Evolutionary conservation across 2,797 vertebrate species (phyloP).

Genomic region (Coccyzus lansbergi): DNA sequence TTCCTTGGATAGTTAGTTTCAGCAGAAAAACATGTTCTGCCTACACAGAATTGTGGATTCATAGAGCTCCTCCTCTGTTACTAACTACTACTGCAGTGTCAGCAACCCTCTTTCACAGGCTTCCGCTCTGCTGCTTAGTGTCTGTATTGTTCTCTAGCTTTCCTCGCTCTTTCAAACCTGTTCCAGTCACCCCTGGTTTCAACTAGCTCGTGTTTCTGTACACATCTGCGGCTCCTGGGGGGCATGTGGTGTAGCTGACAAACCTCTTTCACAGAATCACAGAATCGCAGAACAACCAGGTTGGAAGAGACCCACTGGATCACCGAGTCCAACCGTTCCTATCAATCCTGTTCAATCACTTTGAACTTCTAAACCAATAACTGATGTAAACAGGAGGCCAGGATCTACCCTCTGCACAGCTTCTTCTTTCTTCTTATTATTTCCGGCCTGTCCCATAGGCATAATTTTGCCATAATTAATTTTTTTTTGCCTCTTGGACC

Average conservation of each 20-base stretch:
- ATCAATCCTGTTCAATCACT: background rate
- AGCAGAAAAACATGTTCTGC: too few species aligned
- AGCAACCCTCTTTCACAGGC: accelerated
- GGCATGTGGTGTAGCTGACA: background rate
- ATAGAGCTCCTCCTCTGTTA: accelerated
- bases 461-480: background rate
- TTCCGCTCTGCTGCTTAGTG: accelerated
- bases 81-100: accelerated
- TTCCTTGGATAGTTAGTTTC: too few species aligned
- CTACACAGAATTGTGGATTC: too few species aligned
- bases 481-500: background rate
- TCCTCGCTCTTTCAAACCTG: background rate
- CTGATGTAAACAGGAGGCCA: background rate
- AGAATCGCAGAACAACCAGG: too few species aligned
- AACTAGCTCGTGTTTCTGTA: background rate
- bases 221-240: background rate
- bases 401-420: too few species aligned
- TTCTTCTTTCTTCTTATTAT: background rate
- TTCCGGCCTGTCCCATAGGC: background rate
- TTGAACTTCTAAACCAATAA: background rate
- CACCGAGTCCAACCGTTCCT: too few species aligned
- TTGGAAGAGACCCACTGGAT: too few species aligned
- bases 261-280: too few species aligned
- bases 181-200: accelerated
- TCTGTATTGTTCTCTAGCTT: accelerated